Evolutionary conservation across 2,113 vertebrate genomes (phyloP), one percentile per base, ranked within the genome.

Genomic region (Cryptoleucopteryx plumbea): DNA sequence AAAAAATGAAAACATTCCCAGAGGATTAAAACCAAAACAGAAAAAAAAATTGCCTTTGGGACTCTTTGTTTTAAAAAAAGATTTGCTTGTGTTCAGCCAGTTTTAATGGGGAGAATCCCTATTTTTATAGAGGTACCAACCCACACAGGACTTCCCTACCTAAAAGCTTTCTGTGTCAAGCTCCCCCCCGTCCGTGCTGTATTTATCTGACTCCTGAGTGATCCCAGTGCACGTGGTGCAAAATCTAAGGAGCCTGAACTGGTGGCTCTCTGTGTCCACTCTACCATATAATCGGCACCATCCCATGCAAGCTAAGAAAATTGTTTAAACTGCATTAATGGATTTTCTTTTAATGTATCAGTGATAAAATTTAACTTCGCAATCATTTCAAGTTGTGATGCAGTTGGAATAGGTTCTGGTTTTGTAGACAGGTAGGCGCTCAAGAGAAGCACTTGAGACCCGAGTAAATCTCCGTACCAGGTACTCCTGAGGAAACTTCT

Each of bases 251-350:
- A 66, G 45, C 17, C 61, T 31, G 47, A 59, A 6, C 4, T 34
- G 71, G 50, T 32, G 34, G 31, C 42, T 78, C 15, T 31, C 7
- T 1, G 2, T 15, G 36, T 32, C 38, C 27, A 4, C 7, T 58
- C n/a, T 38, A 25, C 58, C 63, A 11, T 8, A 18, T 1, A 19
- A 36, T 5, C 43, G 42, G 61, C 73, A 53, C 13, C 55, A 59
- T 15, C 63, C 42, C 40, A 2, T 19, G n/a, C 21, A 7, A 50
- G 23, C 12, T 14, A 4, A 40, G 63, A 32, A 47, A 18, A 34
- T 11, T 45, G 18, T 22, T 53, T n/a, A 38, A 18, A 9, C 38
- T 15, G 12, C 0, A 1, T 13, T 3, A 0, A 14, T 1, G 7
- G 31, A 7, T 74, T 72, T 90, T 36, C 47, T 72, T 81, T 66